Evolutionary conservation across 2,888 invertebrate genomes (phyloP).

Genomic region (Limenitis camilla): DNA sequence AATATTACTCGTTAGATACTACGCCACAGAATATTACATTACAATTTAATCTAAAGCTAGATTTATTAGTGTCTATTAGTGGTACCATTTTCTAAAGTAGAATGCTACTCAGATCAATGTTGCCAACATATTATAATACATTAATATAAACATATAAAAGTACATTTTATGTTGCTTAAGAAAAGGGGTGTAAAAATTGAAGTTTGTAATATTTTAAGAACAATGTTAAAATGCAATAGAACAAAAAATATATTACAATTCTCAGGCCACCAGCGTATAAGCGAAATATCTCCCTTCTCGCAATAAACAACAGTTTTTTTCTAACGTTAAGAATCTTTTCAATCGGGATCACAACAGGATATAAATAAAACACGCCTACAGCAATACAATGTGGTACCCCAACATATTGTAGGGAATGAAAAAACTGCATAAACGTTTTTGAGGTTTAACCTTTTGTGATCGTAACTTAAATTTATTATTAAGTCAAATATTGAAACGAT

Average conservation of each 20-base stretch:
- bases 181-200: background rate
- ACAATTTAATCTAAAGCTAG: no score
- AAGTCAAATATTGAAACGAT: no score
- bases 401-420: background rate
- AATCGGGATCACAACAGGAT: conserved; percentile 49
- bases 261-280: background rate
- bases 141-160: no score
- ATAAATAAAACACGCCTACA: conserved; percentile 65
- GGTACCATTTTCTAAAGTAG: no score
- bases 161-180: no score
- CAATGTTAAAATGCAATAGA: background rate
- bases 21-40: no score
- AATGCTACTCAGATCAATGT: no score
- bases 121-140: no score
- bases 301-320: conserved; percentile 5
- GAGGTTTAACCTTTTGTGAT: no score
- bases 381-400: conserved; percentile 27
- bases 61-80: no score
- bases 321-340: conserved; percentile 17
- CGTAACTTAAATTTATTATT: no score
- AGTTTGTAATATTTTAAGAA: background rate
- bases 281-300: background rate
- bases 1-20: no score
- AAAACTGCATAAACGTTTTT: background rate
- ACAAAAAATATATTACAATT: background rate